Evolutionary conservation across 2,113 vertebrate species (phyloP).

Genomic region (Gobius niger): DNA sequence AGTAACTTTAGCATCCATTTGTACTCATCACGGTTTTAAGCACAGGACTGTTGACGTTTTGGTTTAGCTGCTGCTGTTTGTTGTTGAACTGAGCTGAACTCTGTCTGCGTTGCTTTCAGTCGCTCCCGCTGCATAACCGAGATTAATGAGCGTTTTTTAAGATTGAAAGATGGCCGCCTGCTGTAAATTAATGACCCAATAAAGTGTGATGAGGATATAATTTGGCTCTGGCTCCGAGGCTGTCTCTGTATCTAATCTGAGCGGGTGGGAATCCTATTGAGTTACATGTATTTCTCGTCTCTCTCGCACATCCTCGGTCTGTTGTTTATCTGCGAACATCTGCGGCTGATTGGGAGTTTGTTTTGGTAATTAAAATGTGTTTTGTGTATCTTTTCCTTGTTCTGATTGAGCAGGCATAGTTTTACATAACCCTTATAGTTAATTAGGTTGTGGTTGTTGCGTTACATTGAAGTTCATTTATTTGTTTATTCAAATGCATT

Average conservation of each 20-base stretch:
- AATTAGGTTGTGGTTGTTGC: conserved; percentile 1
- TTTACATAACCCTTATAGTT: conserved; percentile 10
- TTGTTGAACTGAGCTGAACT: conserved; percentile 39
- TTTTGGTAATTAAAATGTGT: conserved; percentile 57
- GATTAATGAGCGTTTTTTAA: conserved; percentile 1
- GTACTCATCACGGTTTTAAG: too few species aligned
- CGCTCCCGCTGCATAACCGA: neutral
- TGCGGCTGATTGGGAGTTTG: conserved; percentile 57
- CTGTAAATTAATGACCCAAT: conserved; percentile 53
- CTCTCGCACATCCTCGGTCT: neutral
- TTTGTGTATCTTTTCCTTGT: conserved; percentile 28
- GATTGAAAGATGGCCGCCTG: conserved; percentile 21
- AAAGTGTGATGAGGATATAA: conserved; percentile 53
- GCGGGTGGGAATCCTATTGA: conserved; percentile 35
- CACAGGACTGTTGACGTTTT: conserved; percentile 26
- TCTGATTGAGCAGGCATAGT: conserved; percentile 21
- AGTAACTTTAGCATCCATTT: too few species aligned
- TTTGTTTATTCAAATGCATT: conserved; percentile 5
- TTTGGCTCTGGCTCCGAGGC: conserved; percentile 44
- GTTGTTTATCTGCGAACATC: conserved; percentile 52
- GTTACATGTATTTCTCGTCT: conserved; percentile 15
- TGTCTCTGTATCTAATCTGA: conserved; percentile 28
- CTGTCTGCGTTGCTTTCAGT: neutral
- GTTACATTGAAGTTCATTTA: conserved; percentile 15
- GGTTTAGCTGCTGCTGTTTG: conserved; percentile 31